phyloP scores from a whole-genome alignment of 2,888 invertebrate genomes.

The Caenorhabditis becei region DNA sequence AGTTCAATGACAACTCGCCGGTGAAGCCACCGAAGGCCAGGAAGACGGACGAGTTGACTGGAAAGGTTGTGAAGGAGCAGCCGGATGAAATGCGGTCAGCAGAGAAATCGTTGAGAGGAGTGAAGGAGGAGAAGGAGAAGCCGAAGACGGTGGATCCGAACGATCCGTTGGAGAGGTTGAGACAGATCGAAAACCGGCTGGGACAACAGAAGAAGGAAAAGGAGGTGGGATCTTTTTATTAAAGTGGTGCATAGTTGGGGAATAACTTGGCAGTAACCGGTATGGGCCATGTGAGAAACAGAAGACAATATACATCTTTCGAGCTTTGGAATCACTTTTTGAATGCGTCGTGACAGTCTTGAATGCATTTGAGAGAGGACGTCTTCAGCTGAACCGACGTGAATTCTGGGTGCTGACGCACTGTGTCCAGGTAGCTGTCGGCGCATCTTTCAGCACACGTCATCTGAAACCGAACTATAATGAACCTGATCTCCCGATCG shows the following conservation, averaged over 20 bases:
- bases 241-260: conserved; percentile 33
- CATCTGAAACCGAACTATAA: conserved; percentile 25
- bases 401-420: conserved; percentile 60
- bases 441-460: conserved; percentile 65
- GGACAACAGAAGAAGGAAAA: conserved; percentile 63
- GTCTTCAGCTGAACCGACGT: conserved; percentile 60
- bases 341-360: conserved; percentile 60
- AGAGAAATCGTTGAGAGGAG: conserved; percentile 77
- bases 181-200: conserved; percentile 78
- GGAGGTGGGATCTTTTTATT: conserved; percentile 37
- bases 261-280: conserved; percentile 43
- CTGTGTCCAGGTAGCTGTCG: conserved; percentile 62
- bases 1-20: conserved; percentile 80
- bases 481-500: conserved; percentile 2
- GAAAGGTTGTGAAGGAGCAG: conserved; percentile 38
- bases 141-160: conserved; percentile 61
- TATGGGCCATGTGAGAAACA: conserved; percentile 32
- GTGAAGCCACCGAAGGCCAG: conserved; percentile 79
- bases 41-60: conserved; percentile 59
- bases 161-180: conserved; percentile 80
- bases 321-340: conserved; percentile 16
- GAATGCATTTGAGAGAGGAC: conserved; percentile 58
- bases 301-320: background rate
- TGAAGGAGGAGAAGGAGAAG: conserved; percentile 64
- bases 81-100: conserved; percentile 73